Evolutionary conservation across 2,888 invertebrate species (phyloP), one percentile per base, ranked within the genome.

Genomic region (Muscina levida): DNA sequence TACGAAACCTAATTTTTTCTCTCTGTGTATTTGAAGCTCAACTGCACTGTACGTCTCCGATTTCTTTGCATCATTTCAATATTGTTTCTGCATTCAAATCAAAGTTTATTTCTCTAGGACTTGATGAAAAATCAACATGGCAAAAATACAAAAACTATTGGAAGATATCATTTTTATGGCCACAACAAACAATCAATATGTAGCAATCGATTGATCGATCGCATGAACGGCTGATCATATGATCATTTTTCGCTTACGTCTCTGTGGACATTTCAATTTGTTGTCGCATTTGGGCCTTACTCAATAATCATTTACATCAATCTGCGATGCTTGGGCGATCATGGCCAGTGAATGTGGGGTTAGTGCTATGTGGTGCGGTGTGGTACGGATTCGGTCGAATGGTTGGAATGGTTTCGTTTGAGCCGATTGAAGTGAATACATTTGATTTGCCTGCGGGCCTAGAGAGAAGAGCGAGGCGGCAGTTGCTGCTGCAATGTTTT

Each of bases 251-350:
- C n/a, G 44, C 68, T 68, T 59, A 22, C 13, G 57, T n/a, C n/a
- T n/a, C n/a, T n/a, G n/a, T n/a, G n/a, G 13, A 57, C 57, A 57
- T 57, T 57, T 57, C 31, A 31, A 57, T 57, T 57, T 26, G 26
- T 57, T 57, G 26, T 57, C 26, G 56, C 56, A 24, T 26, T 26
- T 24, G 24, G 15, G 15, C 57, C 31, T 57, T 24, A 15, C 24
- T 72, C 65, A 48, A 57, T 57, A 73, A 80, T 73, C 76, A 70
- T 80, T 80, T 70, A 66, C 57, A 80, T 77, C 65, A 77, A 77
- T 73, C 70, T 77, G n/a, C n/a, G n/a, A 24, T 77, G 80, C 73
- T 77, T 77, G 70, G 70, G 70, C 70, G 77, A 80, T 72, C 72
- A 70, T 76, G 79, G 56, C 68, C 75, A 79, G 72, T 76, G 67